These are phyloP conservation scores for Elmis aenea DNA, from an alignment of 2,888 invertebrate genomes.

Conservation along the genomic window DNA sequence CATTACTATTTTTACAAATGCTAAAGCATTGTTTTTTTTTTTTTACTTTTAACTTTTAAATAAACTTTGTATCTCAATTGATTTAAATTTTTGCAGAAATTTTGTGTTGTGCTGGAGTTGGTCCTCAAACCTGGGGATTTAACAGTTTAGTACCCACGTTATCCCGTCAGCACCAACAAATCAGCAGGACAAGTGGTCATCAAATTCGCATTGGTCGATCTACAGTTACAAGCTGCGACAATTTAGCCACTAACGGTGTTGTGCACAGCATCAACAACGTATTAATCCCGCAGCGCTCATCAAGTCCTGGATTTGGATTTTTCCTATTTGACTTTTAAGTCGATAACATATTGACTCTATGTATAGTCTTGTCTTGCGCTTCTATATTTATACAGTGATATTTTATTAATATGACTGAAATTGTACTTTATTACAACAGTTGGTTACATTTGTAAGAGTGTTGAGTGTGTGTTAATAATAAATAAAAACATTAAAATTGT, in stretches of 20 bases:
- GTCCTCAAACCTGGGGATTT: constrained; percentile 43
- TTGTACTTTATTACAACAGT: constrained; percentile 10
- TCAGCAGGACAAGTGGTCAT: constrained; percentile 35
- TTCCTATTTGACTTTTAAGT: constrained; percentile 41
- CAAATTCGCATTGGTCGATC: constrained; percentile 40
- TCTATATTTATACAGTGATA: constrained; percentile 16
- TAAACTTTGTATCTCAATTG: background rate
- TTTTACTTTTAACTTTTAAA: no score
- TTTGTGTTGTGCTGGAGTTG: constrained; percentile 44
- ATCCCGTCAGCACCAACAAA: constrained; percentile 37
- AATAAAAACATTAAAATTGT: background rate
- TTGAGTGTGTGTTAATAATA: background rate
- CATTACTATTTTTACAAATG: no score
- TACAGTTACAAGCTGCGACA: constrained; percentile 47
- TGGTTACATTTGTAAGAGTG: background rate
- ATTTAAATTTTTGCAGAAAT: constrained; percentile 37
- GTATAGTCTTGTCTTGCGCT: constrained; percentile 10
- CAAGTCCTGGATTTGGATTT: constrained; percentile 33
- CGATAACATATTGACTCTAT: constrained; percentile 3
- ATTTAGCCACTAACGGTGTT: constrained; percentile 54
- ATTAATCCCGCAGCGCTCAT: constrained; percentile 43
- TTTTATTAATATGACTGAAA: constrained; percentile 19
- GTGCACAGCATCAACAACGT: constrained; percentile 54
- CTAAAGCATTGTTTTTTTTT: no score
- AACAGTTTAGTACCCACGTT: constrained; percentile 40